Evolutionary conservation across 1,140 invertebrate species (phyloP).

Genomic region (Neodiprion fabricii): DNA sequence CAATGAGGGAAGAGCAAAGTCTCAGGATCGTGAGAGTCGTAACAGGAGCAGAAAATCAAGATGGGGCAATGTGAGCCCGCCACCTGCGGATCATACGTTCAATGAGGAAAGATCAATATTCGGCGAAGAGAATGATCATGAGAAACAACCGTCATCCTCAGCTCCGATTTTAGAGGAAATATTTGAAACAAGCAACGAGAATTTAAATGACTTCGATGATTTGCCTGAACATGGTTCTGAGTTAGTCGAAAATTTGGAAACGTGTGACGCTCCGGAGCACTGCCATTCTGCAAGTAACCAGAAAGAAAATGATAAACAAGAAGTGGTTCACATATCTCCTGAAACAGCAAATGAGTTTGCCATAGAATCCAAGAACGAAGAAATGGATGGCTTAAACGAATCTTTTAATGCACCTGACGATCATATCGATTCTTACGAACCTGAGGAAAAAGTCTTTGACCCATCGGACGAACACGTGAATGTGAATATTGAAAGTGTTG

Average conservation of each 20-base stretch:
- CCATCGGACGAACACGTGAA: neutral
- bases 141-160: neutral
- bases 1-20: conserved; percentile 24
- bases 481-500: conserved; percentile 7
- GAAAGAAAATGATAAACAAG: neutral
- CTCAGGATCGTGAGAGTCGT: conserved; percentile 44
- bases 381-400: neutral
- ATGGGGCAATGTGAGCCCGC: conserved; percentile 58
- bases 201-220: conserved; percentile 7
- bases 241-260: neutral
- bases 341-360: neutral
- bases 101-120: conserved; percentile 17
- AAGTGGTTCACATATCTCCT: neutral
- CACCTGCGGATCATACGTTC: conserved; percentile 32
- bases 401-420: neutral
- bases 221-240: neutral
- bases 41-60: conserved; percentile 53
- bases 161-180: too few relatives aligned
- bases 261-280: neutral
- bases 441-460: conserved; percentile 5
- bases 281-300: neutral
- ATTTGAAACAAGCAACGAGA: conserved; percentile 7
- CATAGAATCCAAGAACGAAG: neutral
- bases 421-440: conserved; percentile 1
- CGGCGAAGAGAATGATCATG: neutral